Evolutionary conservation across 2,797 vertebrate species (phyloP).

Genomic region (Toxotes lorentzi): DNA sequence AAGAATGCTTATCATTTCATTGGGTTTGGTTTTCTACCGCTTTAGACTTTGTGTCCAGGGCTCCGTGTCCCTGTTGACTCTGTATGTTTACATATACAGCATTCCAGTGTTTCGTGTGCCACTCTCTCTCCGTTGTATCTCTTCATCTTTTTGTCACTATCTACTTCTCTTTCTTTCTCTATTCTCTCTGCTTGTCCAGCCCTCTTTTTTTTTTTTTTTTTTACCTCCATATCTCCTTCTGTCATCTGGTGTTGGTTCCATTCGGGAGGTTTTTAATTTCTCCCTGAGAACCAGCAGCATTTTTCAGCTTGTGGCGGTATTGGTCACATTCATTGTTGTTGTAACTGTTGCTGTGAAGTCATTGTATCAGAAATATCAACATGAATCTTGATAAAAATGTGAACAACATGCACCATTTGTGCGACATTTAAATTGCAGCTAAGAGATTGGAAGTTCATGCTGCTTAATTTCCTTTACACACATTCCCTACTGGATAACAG

Average conservation of each 20-base stretch:
- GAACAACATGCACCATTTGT: slow-evolving; percentile 2
- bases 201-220: background rate
- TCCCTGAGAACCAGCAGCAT: slow-evolving; percentile 12
- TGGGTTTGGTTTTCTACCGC: slow-evolving; percentile 7
- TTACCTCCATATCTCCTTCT: slow-evolving; percentile 9
- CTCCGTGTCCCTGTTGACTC: slow-evolving; percentile 46
- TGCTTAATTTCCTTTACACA: background rate
- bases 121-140: slow-evolving; percentile 3
- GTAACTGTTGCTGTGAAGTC: background rate
- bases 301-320: background rate
- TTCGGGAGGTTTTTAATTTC: slow-evolving; percentile 17
- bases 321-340: background rate
- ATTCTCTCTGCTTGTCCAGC: slow-evolving; percentile 6
- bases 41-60: slow-evolving; percentile 32
- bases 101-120: slow-evolving; percentile 69
- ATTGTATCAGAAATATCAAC: background rate
- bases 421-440: background rate
- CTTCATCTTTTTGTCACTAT: slow-evolving; percentile 7
- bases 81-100: slow-evolving; percentile 69
- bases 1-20: slow-evolving; percentile 11
- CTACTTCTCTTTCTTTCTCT: slow-evolving; percentile 1
- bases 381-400: background rate
- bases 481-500: background rate
- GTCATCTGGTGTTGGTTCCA: slow-evolving; percentile 24
- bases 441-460: background rate